Base-by-base conservation (phyloP, 2,797 vertebrate genomes). In the Mastacembelus armatus region DNA sequence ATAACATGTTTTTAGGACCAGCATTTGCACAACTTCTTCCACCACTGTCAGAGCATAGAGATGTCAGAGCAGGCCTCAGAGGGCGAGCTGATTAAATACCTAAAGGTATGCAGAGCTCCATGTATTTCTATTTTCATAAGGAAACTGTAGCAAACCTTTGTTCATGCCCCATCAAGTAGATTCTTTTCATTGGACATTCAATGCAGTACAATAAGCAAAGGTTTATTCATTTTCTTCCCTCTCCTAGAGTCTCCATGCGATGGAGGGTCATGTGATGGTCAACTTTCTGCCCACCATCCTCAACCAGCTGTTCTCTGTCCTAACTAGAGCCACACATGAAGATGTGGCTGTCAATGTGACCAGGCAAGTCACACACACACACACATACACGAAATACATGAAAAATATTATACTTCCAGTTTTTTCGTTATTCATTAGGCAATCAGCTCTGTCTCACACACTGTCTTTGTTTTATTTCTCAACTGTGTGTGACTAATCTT, bases 1-100 rank as follows among this genome's bases (percentile, higher is more conserved):
- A 51, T n/a, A 1, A 19, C 2, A 7, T 59, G 35, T 56, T 73
- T 51, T 35, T 68, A 99, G 97, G 98, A 99, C 85, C 97, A 98
- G 75, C 98, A 99, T 78, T 92, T 99, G 82, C 95, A 98, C 90
- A 99, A 99, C 86, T 99, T 99, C 89, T 99, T 99, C 88, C 94
- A 97, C 63, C 97, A 98, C 88, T 98, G 95, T 90, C 95, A 98
- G 77, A 95, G 89, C 91, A 95, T 95, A 11, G 94, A 97, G 71
- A 92, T 90, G 1, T 95, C 94, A 73, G 95, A 94, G 57, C 95
- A 92, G 76, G 94, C 94, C 39, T 90, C 93, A 55, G 97, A 96
- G 78, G 95, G 90, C 16, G 96, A 96, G 74, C 95, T 99, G 79
- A 95, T 99, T 5, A 99, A 99, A 88, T 99, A 97, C 85, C 95